A percentile compares a stretch with the other conserved stretches of the same genome.
Evolutionary conservation across 1,140 invertebrate species (phyloP).

Genomic region (Manduca sexta): DNA sequence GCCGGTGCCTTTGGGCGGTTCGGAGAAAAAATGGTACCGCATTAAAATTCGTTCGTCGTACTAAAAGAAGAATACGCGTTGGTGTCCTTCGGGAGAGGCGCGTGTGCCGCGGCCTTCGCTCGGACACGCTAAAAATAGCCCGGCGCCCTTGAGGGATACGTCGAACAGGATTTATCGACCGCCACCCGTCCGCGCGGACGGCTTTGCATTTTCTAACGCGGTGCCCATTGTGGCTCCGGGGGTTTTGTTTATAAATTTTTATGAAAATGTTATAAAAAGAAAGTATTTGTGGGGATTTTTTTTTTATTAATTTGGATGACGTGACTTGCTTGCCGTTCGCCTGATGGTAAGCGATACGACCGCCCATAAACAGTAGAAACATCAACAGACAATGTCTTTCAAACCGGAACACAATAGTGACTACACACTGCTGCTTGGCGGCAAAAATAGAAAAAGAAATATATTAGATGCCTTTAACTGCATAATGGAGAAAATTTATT

Average conservation of each 20-base stretch:
- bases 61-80: slow-evolving; percentile 9
- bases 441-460: no score
- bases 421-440: no score
- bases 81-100: slow-evolving; percentile 11
- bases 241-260: neutral
- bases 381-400: no score
- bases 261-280: no score
- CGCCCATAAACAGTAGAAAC: no score
- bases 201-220: neutral
- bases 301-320: no score
- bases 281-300: no score
- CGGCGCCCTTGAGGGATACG: slow-evolving; percentile 53
- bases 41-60: slow-evolving; percentile 20
- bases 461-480: no score
- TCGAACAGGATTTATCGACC: slow-evolving; percentile 63
- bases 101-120: slow-evolving; percentile 45
- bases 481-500: no score
- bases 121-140: slow-evolving; percentile 56
- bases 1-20: slow-evolving; percentile 18
- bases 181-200: neutral
- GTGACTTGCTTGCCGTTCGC: no score
- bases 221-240: neutral
- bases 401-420: no score
- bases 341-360: no score
- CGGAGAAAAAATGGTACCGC: slow-evolving; percentile 8